These are phyloP conservation scores for Callopanchax toddi DNA, from an alignment of 2,113 vertebrate genomes.

Conservation along the genomic window DNA sequence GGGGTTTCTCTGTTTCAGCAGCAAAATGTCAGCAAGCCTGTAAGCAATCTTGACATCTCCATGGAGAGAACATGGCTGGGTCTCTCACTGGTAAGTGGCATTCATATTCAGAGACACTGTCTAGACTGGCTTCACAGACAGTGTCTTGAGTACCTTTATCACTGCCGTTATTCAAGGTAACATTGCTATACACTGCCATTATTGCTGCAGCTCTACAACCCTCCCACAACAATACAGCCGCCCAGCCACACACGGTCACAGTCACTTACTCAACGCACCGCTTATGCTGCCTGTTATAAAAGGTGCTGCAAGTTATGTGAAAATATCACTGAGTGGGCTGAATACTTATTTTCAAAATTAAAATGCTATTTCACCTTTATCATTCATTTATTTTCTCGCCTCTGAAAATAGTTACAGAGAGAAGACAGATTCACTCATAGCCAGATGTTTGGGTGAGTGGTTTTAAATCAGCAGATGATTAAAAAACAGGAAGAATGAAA, in stretches of 20 bases:
- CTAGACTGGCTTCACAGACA: slow-evolving; percentile 68
- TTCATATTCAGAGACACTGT: slow-evolving; percentile 66
- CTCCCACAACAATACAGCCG: slow-evolving; percentile 54
- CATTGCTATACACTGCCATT: slow-evolving; percentile 56
- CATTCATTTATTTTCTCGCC: slow-evolving; percentile 22
- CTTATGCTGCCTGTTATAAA: slow-evolving; percentile 40
- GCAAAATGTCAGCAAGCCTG: slow-evolving; percentile 58
- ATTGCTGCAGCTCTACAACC: slow-evolving; percentile 52
- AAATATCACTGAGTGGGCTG: slow-evolving; percentile 47
- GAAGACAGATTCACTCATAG: slow-evolving; percentile 18
- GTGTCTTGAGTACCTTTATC: slow-evolving; percentile 68
- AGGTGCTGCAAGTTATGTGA: slow-evolving; percentile 29
- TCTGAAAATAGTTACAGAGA: slow-evolving; percentile 21
- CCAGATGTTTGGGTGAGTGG: slow-evolving; percentile 11
- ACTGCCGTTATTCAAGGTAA: slow-evolving; percentile 65
- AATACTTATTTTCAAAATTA: slow-evolving; percentile 36
- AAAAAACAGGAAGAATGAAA: background rate
- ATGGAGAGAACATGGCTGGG: slow-evolving; percentile 56
- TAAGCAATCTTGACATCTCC: slow-evolving; percentile 54
- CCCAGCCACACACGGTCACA: slow-evolving; percentile 35
- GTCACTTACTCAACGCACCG: slow-evolving; percentile 46
- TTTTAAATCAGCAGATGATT: background rate
- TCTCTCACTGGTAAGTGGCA: slow-evolving; percentile 55
- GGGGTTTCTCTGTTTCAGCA: slow-evolving; percentile 43
- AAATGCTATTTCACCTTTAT: slow-evolving; percentile 29